phyloP scores from a whole-genome alignment of 2,888 invertebrate species.

The Himalopsyche kuldschensis region DNA sequence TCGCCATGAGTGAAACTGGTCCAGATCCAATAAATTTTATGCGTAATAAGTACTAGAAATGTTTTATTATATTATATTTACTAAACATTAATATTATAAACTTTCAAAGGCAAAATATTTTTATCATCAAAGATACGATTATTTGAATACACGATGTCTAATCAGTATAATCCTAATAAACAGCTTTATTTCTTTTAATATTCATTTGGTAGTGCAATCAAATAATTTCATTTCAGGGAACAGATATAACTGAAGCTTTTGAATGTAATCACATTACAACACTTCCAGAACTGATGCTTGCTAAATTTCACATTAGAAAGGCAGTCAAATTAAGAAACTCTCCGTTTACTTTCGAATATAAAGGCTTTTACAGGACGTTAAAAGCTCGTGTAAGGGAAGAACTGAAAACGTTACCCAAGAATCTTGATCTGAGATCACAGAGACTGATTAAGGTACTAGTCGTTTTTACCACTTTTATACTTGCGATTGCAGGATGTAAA shows the following conservation, averaged over 20 bases:
- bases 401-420: conserved; percentile 57
- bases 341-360: conserved; percentile 71
- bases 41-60: no score
- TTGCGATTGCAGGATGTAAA: conserved; percentile 25
- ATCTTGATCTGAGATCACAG: conserved; percentile 46
- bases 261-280: conserved; percentile 70
- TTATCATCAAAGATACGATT: no score
- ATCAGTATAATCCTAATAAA: no score
- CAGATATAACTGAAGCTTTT: conserved; percentile 80
- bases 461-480: conserved; percentile 47
- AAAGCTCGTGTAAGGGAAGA: conserved; percentile 62
- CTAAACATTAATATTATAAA: no score
- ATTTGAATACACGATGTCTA: no score
- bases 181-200: no score
- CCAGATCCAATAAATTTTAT: no score
- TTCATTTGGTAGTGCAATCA: background rate
- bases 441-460: conserved; percentile 49
- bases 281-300: conserved; percentile 60
- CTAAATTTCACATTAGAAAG: conserved; percentile 66
- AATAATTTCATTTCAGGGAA: conserved; percentile 56
- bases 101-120: no score
- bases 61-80: no score
- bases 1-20: no score
- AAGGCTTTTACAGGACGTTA: conserved; percentile 75
- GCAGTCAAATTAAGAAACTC: conserved; percentile 67